Percentiles rank a stretch among this genome's conserved stretches.
phyloP scores from a whole-genome alignment of 2,888 invertebrate species.

The Tortricodes alternella region DNA sequence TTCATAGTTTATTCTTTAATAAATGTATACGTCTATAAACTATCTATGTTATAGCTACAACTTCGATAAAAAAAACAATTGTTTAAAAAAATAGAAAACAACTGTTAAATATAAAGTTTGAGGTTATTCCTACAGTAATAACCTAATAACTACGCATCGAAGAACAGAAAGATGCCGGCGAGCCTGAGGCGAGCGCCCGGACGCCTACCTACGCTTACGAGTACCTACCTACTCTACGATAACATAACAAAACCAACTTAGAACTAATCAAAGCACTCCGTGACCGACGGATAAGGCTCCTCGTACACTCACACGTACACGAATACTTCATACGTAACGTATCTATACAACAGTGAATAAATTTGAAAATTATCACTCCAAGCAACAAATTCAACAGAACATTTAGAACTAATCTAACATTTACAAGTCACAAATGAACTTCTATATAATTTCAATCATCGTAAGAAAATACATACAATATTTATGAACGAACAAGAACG shows the following conservation, averaged over 20 bases:
- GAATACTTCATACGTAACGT: conserved; percentile 45
- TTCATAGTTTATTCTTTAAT: conserved; percentile 53
- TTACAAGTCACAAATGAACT: conserved; percentile 59
- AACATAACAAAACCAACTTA: conserved; percentile 70
- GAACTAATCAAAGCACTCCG: conserved; percentile 49
- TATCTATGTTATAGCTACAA: conserved; percentile 62
- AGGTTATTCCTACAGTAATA: conserved; percentile 33
- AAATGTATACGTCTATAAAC: conserved; percentile 70
- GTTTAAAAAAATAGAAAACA: conserved; percentile 46
- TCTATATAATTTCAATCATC: conserved; percentile 44
- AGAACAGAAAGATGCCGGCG: too few species aligned
- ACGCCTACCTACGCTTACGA: conserved; percentile 44
- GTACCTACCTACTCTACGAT: conserved; percentile 58
- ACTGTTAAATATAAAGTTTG: conserved; percentile 36
- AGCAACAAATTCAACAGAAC: conserved; percentile 73
- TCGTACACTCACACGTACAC: conserved; percentile 62
- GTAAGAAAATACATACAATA: conserved; percentile 48
- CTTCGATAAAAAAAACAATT: conserved; percentile 52
- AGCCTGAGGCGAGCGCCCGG: too few species aligned
- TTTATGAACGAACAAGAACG: conserved; percentile 39
- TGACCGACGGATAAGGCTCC: conserved; percentile 70
- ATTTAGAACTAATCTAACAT: conserved; percentile 63
- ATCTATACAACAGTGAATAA: conserved; percentile 78
- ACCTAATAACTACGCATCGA: conserved; percentile 32
- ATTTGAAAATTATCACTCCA: conserved; percentile 67